A percentile compares a stretch with the other conserved stretches of the same genome.
Conservation (phyloP, 2,113 vertebrate species). For the Mesocricetus auratus region DNA sequence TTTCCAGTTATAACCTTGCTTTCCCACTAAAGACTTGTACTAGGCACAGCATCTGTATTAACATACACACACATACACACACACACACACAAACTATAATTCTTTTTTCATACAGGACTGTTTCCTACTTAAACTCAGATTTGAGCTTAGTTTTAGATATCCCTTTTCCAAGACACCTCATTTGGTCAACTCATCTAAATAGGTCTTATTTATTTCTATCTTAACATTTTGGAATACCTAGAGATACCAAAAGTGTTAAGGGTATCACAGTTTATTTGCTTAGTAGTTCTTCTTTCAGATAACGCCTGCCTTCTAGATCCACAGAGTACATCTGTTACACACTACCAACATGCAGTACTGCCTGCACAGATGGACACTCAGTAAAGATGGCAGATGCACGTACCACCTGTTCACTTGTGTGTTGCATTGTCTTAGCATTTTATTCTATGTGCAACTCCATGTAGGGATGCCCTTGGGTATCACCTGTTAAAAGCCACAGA, state of each 20-base stretch:
- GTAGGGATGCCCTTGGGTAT: not conserved
- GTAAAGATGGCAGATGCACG: not conserved
- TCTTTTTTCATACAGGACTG: not conserved
- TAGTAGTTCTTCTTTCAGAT: not conserved
- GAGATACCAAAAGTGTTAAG: not conserved
- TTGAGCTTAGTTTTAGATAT: not conserved
- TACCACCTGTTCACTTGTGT: not conserved
- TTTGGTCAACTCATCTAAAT: not conserved
- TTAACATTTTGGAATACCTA: not conserved
- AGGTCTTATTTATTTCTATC: not conserved
- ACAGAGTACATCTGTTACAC: not conserved
- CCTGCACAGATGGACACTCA: not conserved
- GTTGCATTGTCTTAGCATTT: not conserved
- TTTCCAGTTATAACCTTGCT: not conserved
- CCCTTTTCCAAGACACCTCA: slow-evolving; percentile 22
- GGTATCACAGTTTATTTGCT: not conserved
- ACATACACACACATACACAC: not conserved
- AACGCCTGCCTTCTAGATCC: not conserved
- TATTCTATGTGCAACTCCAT: not conserved
- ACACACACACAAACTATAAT: not conserved
- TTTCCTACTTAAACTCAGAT: not conserved
- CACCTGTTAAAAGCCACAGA: not conserved
- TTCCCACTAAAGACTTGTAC: not conserved
- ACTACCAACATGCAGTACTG: not conserved
- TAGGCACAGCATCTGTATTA: not conserved